Evolutionary conservation across 2,113 vertebrate species (phyloP), one percentile per base, ranked within the genome.

Genomic region (Sapajus apella): DNA sequence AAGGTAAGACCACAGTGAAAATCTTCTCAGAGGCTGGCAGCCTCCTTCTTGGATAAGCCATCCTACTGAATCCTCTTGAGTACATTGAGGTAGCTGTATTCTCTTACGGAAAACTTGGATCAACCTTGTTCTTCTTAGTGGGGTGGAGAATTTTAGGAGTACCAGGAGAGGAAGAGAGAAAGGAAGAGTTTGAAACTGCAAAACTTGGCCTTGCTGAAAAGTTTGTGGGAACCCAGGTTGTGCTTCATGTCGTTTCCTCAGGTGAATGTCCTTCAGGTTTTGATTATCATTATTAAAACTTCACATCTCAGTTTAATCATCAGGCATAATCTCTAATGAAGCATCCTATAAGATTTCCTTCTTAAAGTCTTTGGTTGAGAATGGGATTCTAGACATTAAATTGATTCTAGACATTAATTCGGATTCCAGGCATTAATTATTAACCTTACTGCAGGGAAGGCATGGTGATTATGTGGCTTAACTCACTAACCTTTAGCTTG

Each of bases 321-420:
- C 88, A 97, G 56, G 72, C 45, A 86, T 47, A 30, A 37, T 95
- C 66, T 61, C 91, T 75, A 81, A 82, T 79, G 86, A 96, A 95
- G 95, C 91, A 90, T 96, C 88, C 80, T 40, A 18, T 58, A 50
- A 72, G 52, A 25, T 35, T 75, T 87, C 8, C 56, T 84, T 40
- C 75, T 84, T 87, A 87, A 87, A 96, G 82, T 43, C 55, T 87
- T 92, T 87, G 76, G 80, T 1, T 97, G 86, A 35, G 43, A 84
- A 96, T 20, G 96, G 40, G n/a, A 97, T 64, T 96, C 94, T 96
- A 96, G 96, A 97, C 97, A 86, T 96, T 47, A 96, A 97, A 93
- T 81, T 12, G 82, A 35, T 32, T 68, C 30, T 96, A 96, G 97
- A 96, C 97, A 86, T 96, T 45, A 96, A 97, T 96, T 32, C 27